Percentiles rank a stretch among this genome's conserved stretches.
phyloP scores from a whole-genome alignment of 2,797 vertebrate genomes.

The Gambelia wislizenii region DNA sequence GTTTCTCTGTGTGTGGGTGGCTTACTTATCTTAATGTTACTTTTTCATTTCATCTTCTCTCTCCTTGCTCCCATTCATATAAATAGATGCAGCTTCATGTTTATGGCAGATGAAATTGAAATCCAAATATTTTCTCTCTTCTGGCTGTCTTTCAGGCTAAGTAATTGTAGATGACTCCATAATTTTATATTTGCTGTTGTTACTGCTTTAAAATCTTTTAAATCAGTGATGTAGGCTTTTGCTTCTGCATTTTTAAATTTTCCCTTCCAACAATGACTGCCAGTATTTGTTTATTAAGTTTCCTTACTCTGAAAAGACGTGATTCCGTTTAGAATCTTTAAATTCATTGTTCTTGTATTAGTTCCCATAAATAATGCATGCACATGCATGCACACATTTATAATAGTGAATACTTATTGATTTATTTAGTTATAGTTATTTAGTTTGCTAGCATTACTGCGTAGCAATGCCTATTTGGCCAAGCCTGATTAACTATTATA shows the following conservation, averaged over 20 bases:
- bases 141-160: conserved; percentile 64
- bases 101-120: conserved; percentile 65
- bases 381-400: not conserved
- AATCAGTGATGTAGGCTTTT: not conserved
- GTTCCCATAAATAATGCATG: not conserved
- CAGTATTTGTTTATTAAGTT: not conserved
- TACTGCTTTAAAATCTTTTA: conserved; percentile 23
- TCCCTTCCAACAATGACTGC: too few species aligned
- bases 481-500: not conserved
- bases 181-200: conserved; percentile 41
- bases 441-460: not conserved
- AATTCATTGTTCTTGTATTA: not conserved
- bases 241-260: not conserved
- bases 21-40: conserved; percentile 64
- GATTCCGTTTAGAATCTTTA: not conserved
- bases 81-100: conserved; percentile 60
- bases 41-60: not conserved
- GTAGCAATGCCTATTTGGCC: conserved; percentile 4
- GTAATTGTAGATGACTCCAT: conserved; percentile 63
- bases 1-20: conserved; percentile 35
- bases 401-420: not conserved
- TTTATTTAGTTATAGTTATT: conserved; percentile 38
- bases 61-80: not conserved
- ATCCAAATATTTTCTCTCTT: conserved; percentile 74
- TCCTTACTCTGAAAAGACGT: not conserved